These are phyloP conservation scores for Colinus virginianus DNA, from an alignment of 2,113 vertebrate genomes.

Conservation along the genomic window DNA sequence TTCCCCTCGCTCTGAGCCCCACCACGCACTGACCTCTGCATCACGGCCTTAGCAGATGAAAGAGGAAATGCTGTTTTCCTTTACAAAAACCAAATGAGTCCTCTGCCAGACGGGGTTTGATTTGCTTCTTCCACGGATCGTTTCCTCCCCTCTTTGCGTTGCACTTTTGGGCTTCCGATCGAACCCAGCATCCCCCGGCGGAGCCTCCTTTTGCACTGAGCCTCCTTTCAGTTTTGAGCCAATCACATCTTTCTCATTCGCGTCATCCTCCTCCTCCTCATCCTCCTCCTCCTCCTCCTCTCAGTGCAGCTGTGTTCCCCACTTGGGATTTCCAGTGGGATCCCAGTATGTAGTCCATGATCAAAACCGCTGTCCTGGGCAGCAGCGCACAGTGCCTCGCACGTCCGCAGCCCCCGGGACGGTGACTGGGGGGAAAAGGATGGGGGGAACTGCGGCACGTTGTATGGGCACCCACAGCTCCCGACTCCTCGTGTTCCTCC, in stretches of 20 bases:
- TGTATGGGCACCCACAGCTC: background rate
- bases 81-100: background rate
- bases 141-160: background rate
- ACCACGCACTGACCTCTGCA: background rate
- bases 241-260: background rate
- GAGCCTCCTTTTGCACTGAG: background rate
- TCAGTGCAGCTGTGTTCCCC: background rate
- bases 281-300: background rate
- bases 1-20: too few relatives aligned
- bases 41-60: background rate
- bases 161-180: background rate
- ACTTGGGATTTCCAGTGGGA: background rate
- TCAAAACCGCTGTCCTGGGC: background rate
- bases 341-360: conserved; percentile 30
- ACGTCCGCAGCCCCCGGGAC: accelerated
- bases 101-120: background rate
- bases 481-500: background rate
- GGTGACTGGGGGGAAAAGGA: too few relatives aligned
- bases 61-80: conserved; percentile 74
- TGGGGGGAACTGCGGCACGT: too few relatives aligned
- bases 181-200: background rate
- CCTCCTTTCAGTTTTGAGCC: background rate
- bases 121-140: background rate
- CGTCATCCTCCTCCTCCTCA: background rate
- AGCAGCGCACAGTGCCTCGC: background rate